Conservation (phyloP, 2,888 invertebrate species). For the Rhamnusium bicolor region DNA sequence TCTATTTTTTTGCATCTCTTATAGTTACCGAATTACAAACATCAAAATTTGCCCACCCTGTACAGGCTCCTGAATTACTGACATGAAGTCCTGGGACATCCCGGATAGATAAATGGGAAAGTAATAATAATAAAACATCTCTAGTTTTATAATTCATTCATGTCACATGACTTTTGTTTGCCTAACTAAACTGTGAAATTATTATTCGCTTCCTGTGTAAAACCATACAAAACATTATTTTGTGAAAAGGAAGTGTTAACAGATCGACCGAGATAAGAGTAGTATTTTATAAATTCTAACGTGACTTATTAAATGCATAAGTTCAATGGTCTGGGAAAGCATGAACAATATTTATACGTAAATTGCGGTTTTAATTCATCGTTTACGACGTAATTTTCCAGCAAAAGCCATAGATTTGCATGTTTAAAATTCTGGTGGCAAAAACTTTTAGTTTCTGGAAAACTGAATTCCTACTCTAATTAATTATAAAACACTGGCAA, state of each 20-base stretch:
- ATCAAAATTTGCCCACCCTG: no score
- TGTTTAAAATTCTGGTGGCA: no score
- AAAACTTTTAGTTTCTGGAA: no score
- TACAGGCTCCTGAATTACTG: no score
- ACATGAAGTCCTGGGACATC: no score
- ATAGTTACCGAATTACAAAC: no score
- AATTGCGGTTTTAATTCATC: not conserved
- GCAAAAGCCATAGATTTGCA: not conserved
- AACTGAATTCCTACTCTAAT: no score
- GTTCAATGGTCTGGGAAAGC: slow-evolving; percentile 21
- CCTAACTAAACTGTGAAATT: slow-evolving; percentile 2
- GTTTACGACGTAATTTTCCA: not conserved
- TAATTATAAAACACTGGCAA: no score
- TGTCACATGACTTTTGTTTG: not conserved
- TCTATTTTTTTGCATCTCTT: no score
- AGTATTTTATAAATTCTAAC: slow-evolving; percentile 8
- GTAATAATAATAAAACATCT: no score
- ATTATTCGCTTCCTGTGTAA: not conserved
- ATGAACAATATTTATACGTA: not conserved
- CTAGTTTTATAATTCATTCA: no score
- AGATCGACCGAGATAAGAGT: slow-evolving; percentile 15
- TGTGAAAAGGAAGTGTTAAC: slow-evolving; percentile 19
- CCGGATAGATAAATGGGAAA: no score
- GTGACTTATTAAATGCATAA: slow-evolving; percentile 11
- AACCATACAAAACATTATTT: not conserved